Conservation (phyloP, 2,113 vertebrate species). For the Chaetodon auriga region DNA sequence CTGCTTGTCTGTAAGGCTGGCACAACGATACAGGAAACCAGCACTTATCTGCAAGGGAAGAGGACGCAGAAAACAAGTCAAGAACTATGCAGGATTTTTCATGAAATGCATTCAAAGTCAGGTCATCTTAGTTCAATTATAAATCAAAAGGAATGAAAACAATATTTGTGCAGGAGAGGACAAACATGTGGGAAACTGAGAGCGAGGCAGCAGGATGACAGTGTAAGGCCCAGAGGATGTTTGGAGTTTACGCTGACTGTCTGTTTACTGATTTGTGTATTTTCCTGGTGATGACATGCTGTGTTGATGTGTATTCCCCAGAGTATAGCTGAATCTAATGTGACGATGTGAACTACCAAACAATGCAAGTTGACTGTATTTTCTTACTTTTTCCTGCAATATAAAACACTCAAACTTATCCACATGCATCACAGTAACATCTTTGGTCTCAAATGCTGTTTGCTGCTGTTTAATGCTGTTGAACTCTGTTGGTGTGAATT, state of each 20-base stretch:
- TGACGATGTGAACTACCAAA: neutral
- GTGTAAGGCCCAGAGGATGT: slow-evolving; percentile 36
- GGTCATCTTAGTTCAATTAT: slow-evolving; percentile 15
- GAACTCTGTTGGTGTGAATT: neutral
- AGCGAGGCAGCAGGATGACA: slow-evolving; percentile 1
- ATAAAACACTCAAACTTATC: neutral
- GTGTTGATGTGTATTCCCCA: slow-evolving; percentile 18
- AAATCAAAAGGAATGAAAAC: slow-evolving; percentile 34
- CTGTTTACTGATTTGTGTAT: slow-evolving; percentile 25
- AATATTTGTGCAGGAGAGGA: neutral
- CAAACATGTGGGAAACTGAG: neutral
- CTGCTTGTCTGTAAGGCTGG: slow-evolving; percentile 38
- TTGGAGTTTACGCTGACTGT: slow-evolving; percentile 17
- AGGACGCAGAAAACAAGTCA: slow-evolving; percentile 22
- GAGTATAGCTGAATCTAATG: slow-evolving; percentile 1
- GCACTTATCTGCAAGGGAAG: slow-evolving; percentile 46
- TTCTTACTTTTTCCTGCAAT: neutral
- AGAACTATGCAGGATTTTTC: slow-evolving; percentile 29
- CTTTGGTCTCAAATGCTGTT: neutral
- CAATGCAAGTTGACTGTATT: neutral
- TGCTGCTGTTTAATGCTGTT: no score
- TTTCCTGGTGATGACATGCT: slow-evolving; percentile 29
- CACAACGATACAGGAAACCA: slow-evolving; percentile 52
- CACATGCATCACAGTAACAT: neutral
- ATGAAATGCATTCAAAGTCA: slow-evolving; percentile 3